Evolutionary conservation across 1,140 invertebrate species (phyloP).

Genomic region (Drosophila santomea): DNA sequence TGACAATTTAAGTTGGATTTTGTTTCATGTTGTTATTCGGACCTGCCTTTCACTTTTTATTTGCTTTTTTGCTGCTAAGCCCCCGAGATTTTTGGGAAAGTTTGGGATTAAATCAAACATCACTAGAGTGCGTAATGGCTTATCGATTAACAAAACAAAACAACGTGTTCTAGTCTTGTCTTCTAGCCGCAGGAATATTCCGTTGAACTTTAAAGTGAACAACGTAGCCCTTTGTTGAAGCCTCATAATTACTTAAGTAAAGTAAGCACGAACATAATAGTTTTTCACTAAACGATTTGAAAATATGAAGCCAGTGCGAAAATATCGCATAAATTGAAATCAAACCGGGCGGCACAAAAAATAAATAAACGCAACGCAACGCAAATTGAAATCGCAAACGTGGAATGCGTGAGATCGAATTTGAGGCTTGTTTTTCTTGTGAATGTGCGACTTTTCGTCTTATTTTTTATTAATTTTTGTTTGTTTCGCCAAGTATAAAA

Average conservation of each 20-base stretch:
- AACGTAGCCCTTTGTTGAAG: not conserved
- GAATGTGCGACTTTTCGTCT: slow-evolving; percentile 7
- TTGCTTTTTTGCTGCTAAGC: not conserved
- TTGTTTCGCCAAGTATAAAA: slow-evolving; percentile 5
- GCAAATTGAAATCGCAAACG: slow-evolving; percentile 60
- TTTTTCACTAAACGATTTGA: slow-evolving; percentile 13
- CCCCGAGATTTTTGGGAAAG: slow-evolving; percentile 24
- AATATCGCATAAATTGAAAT: slow-evolving; percentile 18
- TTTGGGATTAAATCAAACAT: slow-evolving; percentile 1
- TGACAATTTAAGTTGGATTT: slow-evolving; percentile 39
- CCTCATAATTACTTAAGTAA: slow-evolving; percentile 16
- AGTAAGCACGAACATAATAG: slow-evolving; percentile 12
- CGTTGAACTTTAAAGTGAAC: not conserved
- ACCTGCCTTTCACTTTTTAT: slow-evolving; percentile 35
- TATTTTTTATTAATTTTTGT: slow-evolving; percentile 1
- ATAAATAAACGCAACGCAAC: slow-evolving; percentile 60
- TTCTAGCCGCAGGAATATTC: slow-evolving; percentile 1
- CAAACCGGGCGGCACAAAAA: slow-evolving; percentile 14
- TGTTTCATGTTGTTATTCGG: slow-evolving; percentile 4
- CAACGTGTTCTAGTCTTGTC: not conserved
- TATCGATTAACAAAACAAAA: not conserved
- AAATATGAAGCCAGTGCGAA: slow-evolving; percentile 42
- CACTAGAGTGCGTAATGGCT: no score
- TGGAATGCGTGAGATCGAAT: slow-evolving; percentile 47
- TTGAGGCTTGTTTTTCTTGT: slow-evolving; percentile 9